These are phyloP conservation scores for Phalera bucephala DNA, from an alignment of 2,888 invertebrate genomes.

Conservation along the genomic window DNA sequence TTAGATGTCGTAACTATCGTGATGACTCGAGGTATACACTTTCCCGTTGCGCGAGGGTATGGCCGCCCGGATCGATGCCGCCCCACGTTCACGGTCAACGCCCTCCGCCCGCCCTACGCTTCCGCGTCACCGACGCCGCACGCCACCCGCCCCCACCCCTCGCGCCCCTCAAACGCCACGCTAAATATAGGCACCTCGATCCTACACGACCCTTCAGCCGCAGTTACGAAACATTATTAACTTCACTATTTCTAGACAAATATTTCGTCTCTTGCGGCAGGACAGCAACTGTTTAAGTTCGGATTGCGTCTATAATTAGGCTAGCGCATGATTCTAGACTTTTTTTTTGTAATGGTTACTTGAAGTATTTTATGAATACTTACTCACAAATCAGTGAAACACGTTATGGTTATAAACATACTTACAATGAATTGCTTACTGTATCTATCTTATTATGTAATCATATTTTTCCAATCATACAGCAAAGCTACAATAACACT, in stretches of 20 bases:
- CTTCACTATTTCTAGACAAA: slow-evolving; percentile 69
- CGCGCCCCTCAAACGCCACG: slow-evolving; percentile 33
- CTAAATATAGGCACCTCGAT: slow-evolving; percentile 68
- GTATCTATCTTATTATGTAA: too few relatives aligned
- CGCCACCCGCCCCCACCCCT: slow-evolving; percentile 25
- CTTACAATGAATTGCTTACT: too few relatives aligned
- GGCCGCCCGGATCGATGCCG: slow-evolving; percentile 74
- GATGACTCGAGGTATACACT: slow-evolving; percentile 43
- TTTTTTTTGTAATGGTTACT: too few relatives aligned
- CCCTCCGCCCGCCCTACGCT: slow-evolving; percentile 82
- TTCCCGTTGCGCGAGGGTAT: slow-evolving; percentile 82
- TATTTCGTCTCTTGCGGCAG: slow-evolving; percentile 43
- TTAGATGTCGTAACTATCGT: neutral
- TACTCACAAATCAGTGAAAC: too few relatives aligned
- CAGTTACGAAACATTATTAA: slow-evolving; percentile 78
- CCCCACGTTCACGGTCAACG: slow-evolving; percentile 83
- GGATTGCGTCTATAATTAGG: slow-evolving; percentile 30
- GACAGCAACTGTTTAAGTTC: slow-evolving; percentile 34
- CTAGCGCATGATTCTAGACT: slow-evolving; percentile 13
- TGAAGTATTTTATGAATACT: too few relatives aligned
- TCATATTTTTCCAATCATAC: too few relatives aligned
- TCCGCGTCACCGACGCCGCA: slow-evolving; percentile 68
- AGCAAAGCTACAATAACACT: too few relatives aligned
- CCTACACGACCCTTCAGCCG: slow-evolving; percentile 64
- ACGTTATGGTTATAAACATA: too few relatives aligned